Conservation (phyloP, 30 jellyfish, hydroid and myxozoan species). For the Calvadosia cruxmelitensis region DNA sequence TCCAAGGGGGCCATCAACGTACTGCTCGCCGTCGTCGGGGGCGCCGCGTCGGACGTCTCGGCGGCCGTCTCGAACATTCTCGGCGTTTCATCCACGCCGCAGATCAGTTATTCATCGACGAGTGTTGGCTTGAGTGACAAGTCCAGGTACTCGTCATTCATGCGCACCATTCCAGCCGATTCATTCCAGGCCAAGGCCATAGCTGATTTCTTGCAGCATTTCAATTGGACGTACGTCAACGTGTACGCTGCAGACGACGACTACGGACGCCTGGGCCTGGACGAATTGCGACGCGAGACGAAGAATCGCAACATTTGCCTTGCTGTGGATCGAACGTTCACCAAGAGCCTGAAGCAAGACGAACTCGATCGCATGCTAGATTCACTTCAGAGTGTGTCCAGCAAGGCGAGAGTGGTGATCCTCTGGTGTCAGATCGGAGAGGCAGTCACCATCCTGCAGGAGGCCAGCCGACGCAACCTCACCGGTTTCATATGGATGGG, state of each 20-base stretch:
- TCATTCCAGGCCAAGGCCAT: slow-evolving; percentile 2
- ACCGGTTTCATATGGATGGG: slow-evolving; percentile 67
- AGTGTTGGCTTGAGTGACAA: slow-evolving; percentile 14
- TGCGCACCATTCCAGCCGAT: slow-evolving; percentile 19
- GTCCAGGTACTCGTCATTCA: slow-evolving; percentile 7
- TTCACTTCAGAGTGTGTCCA: slow-evolving; percentile 9
- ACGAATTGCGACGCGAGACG: slow-evolving; percentile 33
- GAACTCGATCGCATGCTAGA: slow-evolving; percentile 20
- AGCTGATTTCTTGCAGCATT: slow-evolving; percentile 3
- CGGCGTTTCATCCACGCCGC: slow-evolving; percentile 29
- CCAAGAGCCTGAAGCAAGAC: slow-evolving; percentile 6
- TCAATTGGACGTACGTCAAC: slow-evolving; percentile 15
- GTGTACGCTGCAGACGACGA: neutral
- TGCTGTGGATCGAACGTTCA: slow-evolving; percentile 50
- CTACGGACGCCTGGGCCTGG: slow-evolving; percentile 31
- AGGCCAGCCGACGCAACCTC: slow-evolving; percentile 32
- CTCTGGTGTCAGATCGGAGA: slow-evolving; percentile 60
- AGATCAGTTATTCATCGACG: slow-evolving; percentile 14
- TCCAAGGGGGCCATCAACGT: neutral
- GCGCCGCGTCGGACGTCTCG: slow-evolving; percentile 47
- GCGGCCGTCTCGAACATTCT: slow-evolving; percentile 51
- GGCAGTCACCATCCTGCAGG: slow-evolving; percentile 45
- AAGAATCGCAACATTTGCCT: slow-evolving; percentile 32
- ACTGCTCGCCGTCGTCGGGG: slow-evolving; percentile 61
- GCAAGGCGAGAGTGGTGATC: slow-evolving; percentile 46